Evolutionary conservation across 2,888 invertebrate species (phyloP).

Genomic region (Platerodrilus igneus): DNA sequence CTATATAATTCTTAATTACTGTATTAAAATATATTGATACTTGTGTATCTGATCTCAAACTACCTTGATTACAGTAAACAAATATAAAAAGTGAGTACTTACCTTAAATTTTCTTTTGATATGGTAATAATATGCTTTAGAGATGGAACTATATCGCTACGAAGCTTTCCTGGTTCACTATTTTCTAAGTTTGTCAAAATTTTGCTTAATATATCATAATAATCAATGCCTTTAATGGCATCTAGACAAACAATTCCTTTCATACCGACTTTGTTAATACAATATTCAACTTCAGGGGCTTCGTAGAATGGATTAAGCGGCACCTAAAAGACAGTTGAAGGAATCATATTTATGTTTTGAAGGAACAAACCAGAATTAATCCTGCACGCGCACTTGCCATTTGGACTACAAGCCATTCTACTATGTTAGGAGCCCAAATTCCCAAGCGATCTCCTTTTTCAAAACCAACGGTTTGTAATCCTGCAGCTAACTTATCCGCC

Average conservation of each 20-base stretch:
- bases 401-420: constrained; percentile 68
- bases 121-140: constrained; percentile 57
- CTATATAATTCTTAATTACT: too few species aligned
- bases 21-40: too few species aligned
- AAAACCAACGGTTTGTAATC: constrained; percentile 62
- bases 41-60: too few species aligned
- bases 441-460: constrained; percentile 70
- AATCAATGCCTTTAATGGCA: constrained; percentile 60
- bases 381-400: constrained; percentile 70
- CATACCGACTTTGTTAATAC: constrained; percentile 65
- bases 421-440: constrained; percentile 73
- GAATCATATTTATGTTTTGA: background rate
- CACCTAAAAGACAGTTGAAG: constrained; percentile 49
- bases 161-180: constrained; percentile 49
- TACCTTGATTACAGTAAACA: too few species aligned
- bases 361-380: constrained; percentile 57
- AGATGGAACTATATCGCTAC: constrained; percentile 49
- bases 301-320: constrained; percentile 75
- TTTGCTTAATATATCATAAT: constrained; percentile 58
- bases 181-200: constrained; percentile 56
- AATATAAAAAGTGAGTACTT: constrained; percentile 35
- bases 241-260: constrained; percentile 64
- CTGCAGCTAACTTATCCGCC: constrained; percentile 67
- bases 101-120: constrained; percentile 53
- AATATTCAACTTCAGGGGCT: constrained; percentile 64